Conservation (phyloP, 2,888 invertebrate genomes). For the Rugalucina vietnamica region DNA sequence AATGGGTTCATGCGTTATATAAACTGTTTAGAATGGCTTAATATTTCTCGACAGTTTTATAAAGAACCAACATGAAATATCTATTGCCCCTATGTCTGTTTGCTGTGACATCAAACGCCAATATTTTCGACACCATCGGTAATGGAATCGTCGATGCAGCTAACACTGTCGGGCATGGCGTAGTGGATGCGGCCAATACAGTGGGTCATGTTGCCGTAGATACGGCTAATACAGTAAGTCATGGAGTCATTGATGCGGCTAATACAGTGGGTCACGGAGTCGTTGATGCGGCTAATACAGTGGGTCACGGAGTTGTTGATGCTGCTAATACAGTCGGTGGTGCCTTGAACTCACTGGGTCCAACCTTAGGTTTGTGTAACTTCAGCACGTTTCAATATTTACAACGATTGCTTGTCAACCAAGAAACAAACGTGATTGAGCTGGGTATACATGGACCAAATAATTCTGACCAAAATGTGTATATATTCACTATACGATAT, state of each 20-base stretch:
- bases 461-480: too few relatives aligned
- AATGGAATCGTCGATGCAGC: slow-evolving; percentile 15
- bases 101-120: slow-evolving; percentile 31
- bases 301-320: slow-evolving; percentile 46
- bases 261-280: slow-evolving; percentile 38
- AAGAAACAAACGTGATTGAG: too few relatives aligned
- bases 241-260: slow-evolving; percentile 48
- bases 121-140: slow-evolving; percentile 24
- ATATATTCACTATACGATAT: too few relatives aligned
- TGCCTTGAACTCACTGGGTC: background rate
- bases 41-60: too few relatives aligned
- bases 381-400: too few relatives aligned
- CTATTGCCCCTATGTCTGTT: slow-evolving; percentile 36
- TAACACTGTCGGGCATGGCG: slow-evolving; percentile 7
- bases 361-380: slow-evolving; percentile 11
- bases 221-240: slow-evolving; percentile 41
- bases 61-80: slow-evolving; percentile 45
- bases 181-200: slow-evolving; percentile 8
- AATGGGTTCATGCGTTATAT: too few relatives aligned
- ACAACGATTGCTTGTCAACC: too few relatives aligned
- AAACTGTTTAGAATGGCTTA: too few relatives aligned
- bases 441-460: too few relatives aligned
- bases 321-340: slow-evolving; percentile 43
- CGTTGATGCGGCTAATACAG: slow-evolving; percentile 43
- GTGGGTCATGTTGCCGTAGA: slow-evolving; percentile 30